Evolutionary conservation across 2,888 invertebrate species (phyloP).

Genomic region (Acrocera orbiculus): DNA sequence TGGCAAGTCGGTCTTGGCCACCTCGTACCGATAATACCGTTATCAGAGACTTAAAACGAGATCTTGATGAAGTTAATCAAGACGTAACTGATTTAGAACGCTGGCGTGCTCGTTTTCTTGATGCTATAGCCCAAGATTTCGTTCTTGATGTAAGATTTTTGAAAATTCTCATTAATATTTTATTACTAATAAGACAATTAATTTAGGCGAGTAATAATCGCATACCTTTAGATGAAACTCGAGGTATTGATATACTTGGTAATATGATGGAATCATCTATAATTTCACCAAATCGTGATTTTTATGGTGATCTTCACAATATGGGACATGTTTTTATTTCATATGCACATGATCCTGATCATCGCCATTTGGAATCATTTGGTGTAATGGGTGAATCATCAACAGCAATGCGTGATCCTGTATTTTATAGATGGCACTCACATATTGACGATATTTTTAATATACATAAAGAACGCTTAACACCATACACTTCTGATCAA

Average conservation of each 20-base stretch:
- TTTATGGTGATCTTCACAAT: slow-evolving; percentile 70
- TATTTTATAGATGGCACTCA: slow-evolving; percentile 74
- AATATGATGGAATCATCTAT: slow-evolving; percentile 61
- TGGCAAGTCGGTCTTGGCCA: slow-evolving; percentile 53
- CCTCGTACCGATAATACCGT: slow-evolving; percentile 38
- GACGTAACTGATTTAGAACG: slow-evolving; percentile 50
- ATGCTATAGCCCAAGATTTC: slow-evolving; percentile 43
- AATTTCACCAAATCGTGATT: slow-evolving; percentile 46
- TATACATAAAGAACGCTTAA: slow-evolving; percentile 50
- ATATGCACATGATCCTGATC: slow-evolving; percentile 64
- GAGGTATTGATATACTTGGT: slow-evolving; percentile 61
- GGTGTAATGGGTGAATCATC: slow-evolving; percentile 70
- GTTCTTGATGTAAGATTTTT: slow-evolving; percentile 32
- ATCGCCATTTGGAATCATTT: slow-evolving; percentile 50
- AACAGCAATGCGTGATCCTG: slow-evolving; percentile 73
- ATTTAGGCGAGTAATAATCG: slow-evolving; percentile 39
- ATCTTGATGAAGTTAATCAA: slow-evolving; percentile 41
- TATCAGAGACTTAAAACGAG: slow-evolving; percentile 43
- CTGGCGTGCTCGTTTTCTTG: slow-evolving; percentile 51
- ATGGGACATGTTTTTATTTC: slow-evolving; percentile 64
- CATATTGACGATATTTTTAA: slow-evolving; percentile 63
- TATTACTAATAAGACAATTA: neutral
- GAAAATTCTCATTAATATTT: neutral
- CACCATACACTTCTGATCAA: slow-evolving; percentile 42
- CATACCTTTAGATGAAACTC: slow-evolving; percentile 41